Conservation (phyloP, 2,888 invertebrate species). For the Eurytoma californica region DNA sequence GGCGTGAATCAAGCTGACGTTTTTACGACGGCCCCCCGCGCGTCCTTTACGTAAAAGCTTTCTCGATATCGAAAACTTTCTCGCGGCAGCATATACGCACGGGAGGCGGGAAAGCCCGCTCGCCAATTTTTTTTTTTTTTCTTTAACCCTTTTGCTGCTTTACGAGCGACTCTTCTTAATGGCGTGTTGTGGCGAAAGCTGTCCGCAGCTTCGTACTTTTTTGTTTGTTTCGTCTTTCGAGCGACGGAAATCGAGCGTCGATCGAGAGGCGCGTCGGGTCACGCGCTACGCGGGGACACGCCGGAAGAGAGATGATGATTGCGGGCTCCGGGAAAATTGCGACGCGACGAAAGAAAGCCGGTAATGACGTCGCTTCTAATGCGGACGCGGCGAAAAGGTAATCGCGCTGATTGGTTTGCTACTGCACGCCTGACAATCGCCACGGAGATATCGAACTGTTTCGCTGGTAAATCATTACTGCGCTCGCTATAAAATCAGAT, state of each 20-base stretch:
- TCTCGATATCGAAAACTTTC: slow-evolving; percentile 36
- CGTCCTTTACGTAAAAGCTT: slow-evolving; percentile 35
- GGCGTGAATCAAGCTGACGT: slow-evolving; percentile 12
- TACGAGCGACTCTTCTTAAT: not conserved
- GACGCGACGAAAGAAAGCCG: slow-evolving; percentile 30
- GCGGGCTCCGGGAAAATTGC: slow-evolving; percentile 24
- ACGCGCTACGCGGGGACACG: not conserved
- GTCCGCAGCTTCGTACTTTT: not conserved
- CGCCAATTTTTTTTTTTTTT: not conserved
- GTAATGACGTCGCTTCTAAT: slow-evolving; percentile 37
- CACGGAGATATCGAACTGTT: too few relatives aligned
- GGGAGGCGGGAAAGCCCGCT: slow-evolving; percentile 7
- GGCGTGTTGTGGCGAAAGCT: not conserved
- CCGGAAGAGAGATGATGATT: slow-evolving; percentile 25
- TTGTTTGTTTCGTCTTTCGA: not conserved
- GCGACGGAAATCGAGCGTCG: not conserved
- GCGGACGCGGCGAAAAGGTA: slow-evolving; percentile 22
- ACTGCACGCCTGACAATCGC: slow-evolving; percentile 14
- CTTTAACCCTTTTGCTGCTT: not conserved
- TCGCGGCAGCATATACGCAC: not conserved
- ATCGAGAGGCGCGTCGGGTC: not conserved
- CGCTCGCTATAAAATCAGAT: too few relatives aligned
- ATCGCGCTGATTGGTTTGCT: slow-evolving; percentile 31
- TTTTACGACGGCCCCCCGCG: slow-evolving; percentile 15
- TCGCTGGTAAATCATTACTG: too few relatives aligned